Evolutionary conservation across 2,797 vertebrate genomes (phyloP).

Genomic region (Zonotrichia albicollis): DNA sequence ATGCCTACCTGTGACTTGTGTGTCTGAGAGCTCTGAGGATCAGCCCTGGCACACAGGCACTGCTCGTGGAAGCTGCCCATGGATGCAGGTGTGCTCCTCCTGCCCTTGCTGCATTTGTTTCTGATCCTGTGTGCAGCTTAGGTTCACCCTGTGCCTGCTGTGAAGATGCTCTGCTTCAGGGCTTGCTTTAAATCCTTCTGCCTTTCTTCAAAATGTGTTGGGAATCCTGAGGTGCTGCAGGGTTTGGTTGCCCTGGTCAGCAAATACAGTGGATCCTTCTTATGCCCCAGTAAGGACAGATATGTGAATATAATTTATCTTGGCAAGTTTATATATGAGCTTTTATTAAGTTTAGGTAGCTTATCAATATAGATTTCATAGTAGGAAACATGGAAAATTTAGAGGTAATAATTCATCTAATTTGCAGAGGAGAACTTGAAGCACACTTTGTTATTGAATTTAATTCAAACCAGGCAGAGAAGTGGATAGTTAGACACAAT

Average conservation of each 20-base stretch:
- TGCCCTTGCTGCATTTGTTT: not conserved
- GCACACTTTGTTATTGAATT: not conserved
- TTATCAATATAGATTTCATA: not conserved
- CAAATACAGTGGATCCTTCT: not conserved
- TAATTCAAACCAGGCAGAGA: not conserved
- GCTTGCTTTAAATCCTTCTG: not conserved
- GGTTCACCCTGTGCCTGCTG: not conserved
- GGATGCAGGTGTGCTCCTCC: not conserved
- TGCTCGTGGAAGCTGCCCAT: not conserved
- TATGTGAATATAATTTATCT: not conserved
- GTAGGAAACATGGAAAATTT: not conserved
- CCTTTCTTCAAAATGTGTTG: not conserved
- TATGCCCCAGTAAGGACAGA: not conserved
- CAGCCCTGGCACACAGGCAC: rapidly evolving
- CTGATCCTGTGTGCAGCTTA: not conserved
- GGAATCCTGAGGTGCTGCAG: not conserved
- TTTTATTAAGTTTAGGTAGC: not conserved
- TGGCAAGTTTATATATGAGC: not conserved
- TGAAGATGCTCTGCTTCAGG: not conserved
- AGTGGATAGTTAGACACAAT: not conserved
- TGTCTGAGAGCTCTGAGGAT: not conserved
- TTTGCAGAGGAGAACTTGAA: not conserved
- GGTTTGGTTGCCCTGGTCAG: not conserved
- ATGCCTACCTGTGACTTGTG: rapidly evolving
- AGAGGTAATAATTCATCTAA: not conserved